Conservation (phyloP, 2,888 invertebrate species). For the Norana najaformis region DNA sequence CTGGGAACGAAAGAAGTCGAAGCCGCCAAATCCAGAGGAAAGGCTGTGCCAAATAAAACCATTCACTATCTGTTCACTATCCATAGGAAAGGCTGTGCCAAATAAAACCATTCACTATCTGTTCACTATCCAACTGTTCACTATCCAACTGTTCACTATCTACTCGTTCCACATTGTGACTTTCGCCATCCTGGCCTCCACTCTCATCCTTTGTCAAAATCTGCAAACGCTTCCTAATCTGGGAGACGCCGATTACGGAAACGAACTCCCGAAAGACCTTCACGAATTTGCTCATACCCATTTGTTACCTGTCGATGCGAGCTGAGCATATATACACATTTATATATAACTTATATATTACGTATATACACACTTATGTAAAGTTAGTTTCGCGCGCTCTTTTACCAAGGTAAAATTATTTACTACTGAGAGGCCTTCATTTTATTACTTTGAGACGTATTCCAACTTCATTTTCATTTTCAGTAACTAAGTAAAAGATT, state of each 20-base stretch:
- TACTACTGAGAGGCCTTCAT: background rate
- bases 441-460: background rate
- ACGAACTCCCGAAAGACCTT: no score
- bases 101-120: background rate
- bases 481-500: no score
- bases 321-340: slow-evolving; percentile 30
- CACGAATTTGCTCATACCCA: no score
- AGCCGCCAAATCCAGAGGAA: background rate
- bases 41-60: background rate
- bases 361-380: slow-evolving; percentile 32
- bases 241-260: no score
- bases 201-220: no score
- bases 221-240: no score
- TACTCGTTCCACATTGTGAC: no score
- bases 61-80: background rate
- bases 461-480: background rate
- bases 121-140: background rate
- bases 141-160: no score
- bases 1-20: slow-evolving; percentile 2
- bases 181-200: no score
- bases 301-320: no score
- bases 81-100: background rate
- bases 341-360: no score
- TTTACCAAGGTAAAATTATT: no score
- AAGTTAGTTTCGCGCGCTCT: background rate